phyloP scores from a whole-genome alignment of 2,113 vertebrate species.

The Orycteropus afer region DNA sequence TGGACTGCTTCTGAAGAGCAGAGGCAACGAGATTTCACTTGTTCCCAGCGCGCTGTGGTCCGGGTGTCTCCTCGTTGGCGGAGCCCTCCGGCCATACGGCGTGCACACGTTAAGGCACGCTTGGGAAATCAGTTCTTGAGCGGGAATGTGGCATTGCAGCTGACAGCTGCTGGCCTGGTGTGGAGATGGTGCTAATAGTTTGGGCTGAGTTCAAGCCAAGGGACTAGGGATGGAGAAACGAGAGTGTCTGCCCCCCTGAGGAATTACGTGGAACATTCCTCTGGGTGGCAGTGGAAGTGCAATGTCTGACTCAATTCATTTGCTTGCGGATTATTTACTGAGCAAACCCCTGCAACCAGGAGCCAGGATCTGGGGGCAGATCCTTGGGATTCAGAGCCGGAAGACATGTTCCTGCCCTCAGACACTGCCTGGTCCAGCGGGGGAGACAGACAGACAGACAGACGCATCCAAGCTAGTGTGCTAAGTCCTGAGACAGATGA shows the following conservation, averaged over 20 bases:
- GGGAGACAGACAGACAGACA: no score
- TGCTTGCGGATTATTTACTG: not conserved
- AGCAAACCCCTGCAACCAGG: not conserved
- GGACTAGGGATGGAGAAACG: not conserved
- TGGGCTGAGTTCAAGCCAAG: slow-evolving; percentile 61
- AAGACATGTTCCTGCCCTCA: not conserved
- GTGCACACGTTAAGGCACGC: not conserved
- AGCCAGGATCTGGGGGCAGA: not conserved
- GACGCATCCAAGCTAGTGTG: not conserved
- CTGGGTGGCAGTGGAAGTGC: not conserved
- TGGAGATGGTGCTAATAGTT: slow-evolving; percentile 66
- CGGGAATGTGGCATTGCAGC: slow-evolving; percentile 67
- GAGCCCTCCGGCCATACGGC: not conserved
- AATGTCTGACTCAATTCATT: not conserved
- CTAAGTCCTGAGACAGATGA: not conserved
- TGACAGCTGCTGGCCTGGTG: slow-evolving; percentile 66
- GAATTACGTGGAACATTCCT: accelerated
- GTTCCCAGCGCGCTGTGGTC: slow-evolving; percentile 21
- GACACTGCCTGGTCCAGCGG: not conserved
- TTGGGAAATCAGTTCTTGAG: slow-evolving; percentile 69
- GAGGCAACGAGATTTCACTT: slow-evolving; percentile 41
- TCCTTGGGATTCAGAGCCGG: not conserved
- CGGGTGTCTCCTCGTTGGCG: no score
- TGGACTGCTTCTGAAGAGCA: not conserved
- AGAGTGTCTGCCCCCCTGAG: not conserved